A percentile compares a stretch with the other conserved stretches of the same genome.
Conservation (phyloP, 2,113 vertebrate species). For the Willisornis vidua region DNA sequence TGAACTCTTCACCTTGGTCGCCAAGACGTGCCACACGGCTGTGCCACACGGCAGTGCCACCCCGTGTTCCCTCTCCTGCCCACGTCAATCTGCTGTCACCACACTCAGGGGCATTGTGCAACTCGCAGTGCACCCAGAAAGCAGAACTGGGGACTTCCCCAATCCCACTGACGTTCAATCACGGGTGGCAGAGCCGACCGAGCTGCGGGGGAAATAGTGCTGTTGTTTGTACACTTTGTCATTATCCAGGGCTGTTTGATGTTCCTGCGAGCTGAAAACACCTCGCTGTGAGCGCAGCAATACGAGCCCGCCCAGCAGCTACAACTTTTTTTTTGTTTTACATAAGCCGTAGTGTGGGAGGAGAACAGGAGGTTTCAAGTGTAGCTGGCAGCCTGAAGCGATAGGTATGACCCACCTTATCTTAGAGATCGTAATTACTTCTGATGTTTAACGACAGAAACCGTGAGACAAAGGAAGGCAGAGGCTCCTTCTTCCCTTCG, state of each 20-base stretch:
- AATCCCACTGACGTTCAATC: background rate
- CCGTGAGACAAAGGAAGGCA: background rate
- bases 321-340: background rate
- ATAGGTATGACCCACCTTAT: background rate
- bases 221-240: background rate
- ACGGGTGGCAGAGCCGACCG: background rate
- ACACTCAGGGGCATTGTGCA: background rate
- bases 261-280: background rate
- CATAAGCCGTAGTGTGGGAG: constrained; percentile 34
- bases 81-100: background rate
- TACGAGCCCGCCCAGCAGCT: background rate
- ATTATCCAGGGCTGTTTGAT: background rate
- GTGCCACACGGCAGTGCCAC: background rate
- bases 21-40: background rate
- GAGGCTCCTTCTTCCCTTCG: background rate
- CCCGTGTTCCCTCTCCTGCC: background rate
- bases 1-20: background rate
- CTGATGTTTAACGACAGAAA: constrained; percentile 33
- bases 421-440: constrained; percentile 17
- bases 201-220: background rate
- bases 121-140: background rate
- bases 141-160: background rate
- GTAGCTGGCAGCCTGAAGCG: constrained; percentile 6
- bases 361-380: background rate
- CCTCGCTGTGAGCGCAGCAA: background rate